Percentiles rank a stretch among this genome's conserved stretches.
Conservation (phyloP, 1,140 invertebrate genomes). For the Bilobella aurantiaca region DNA sequence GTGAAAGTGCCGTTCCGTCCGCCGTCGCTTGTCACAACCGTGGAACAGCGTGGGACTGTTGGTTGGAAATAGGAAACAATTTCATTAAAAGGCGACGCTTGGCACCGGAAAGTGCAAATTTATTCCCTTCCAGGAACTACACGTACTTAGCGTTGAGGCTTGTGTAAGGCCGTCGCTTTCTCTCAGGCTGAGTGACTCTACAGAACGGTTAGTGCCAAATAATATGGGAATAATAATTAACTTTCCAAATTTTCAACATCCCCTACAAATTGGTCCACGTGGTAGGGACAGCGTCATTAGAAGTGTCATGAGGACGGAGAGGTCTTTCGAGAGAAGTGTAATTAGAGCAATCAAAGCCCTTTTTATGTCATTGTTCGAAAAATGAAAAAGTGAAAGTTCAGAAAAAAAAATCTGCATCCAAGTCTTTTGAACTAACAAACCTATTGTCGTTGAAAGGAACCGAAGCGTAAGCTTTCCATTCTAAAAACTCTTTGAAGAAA, state of each 20-base stretch:
- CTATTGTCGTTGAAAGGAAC: no score
- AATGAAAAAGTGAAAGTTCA: no score
- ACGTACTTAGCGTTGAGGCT: slow-evolving; percentile 30
- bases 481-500: no score
- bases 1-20: slow-evolving; percentile 37
- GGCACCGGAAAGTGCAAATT: slow-evolving; percentile 10
- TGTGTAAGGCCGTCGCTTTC: slow-evolving; percentile 24
- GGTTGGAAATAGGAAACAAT: not conserved
- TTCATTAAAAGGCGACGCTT: not conserved
- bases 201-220: not conserved
- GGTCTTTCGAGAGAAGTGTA: no score
- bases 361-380: no score
- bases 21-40: slow-evolving; percentile 31
- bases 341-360: no score
- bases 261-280: slow-evolving; percentile 11
- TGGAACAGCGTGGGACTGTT: slow-evolving; percentile 31
- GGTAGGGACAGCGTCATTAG: slow-evolving; percentile 22
- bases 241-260: not conserved
- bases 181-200: slow-evolving; percentile 3
- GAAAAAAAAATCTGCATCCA: no score
- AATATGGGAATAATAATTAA: slow-evolving; percentile 10
- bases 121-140: not conserved
- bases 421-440: no score
- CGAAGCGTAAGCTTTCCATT: no score
- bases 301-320: slow-evolving; percentile 12